Evolutionary conservation across 2,888 invertebrate genomes (phyloP).

Genomic region (Drosophila mettleri): DNA sequence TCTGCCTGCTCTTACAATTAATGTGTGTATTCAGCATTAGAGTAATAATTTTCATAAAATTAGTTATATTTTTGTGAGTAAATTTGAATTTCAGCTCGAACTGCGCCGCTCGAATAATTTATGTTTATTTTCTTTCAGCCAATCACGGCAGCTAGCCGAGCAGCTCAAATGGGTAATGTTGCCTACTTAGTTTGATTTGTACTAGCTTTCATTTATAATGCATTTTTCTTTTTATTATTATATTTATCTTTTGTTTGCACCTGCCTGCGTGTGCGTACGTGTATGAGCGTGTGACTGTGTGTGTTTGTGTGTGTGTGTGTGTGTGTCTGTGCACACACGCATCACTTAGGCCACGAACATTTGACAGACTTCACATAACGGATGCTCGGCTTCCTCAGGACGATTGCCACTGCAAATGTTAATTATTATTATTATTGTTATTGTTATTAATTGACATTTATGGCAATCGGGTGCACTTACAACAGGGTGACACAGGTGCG

Average conservation of each 20-base stretch:
- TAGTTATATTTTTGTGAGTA: too few species aligned
- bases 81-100: background rate
- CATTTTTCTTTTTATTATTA: background rate
- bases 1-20: too few species aligned
- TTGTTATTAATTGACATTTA: too few species aligned
- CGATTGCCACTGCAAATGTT: conserved; percentile 70
- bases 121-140: too few species aligned
- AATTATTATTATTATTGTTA: too few species aligned
- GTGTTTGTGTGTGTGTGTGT: background rate
- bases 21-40: too few species aligned
- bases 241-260: background rate
- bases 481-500: conserved; percentile 75
- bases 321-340: background rate
- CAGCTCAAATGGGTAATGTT: too few species aligned
- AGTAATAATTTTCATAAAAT: too few species aligned
- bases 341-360: conserved; percentile 46
- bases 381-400: conserved; percentile 59
- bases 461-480: too few species aligned
- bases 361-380: conserved; percentile 75
- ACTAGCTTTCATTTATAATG: conserved; percentile 6
- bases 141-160: background rate
- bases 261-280: background rate
- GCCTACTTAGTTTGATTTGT: conserved; percentile 3
- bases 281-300: background rate
- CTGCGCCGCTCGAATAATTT: too few species aligned